phyloP scores from a whole-genome alignment of 2,888 invertebrate genomes.

The Cerastoderma edule region DNA sequence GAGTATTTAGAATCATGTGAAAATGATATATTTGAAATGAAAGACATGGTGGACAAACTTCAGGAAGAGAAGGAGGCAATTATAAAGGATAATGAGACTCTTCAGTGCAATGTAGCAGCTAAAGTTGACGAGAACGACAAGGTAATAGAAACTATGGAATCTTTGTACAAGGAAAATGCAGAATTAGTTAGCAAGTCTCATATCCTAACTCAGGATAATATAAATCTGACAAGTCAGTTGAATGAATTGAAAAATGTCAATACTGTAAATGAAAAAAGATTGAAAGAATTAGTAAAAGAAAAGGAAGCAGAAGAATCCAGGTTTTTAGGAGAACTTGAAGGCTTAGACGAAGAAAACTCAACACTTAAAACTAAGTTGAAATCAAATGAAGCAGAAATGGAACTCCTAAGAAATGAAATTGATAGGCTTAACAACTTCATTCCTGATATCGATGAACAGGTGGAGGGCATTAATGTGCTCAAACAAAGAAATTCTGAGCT shows the following conservation, averaged over 20 bases:
- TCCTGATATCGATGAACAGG: conserved; percentile 49
- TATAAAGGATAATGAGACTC: conserved; percentile 53
- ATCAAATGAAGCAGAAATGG: conserved; percentile 47
- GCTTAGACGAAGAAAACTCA: conserved; percentile 47
- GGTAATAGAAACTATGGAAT: conserved; percentile 39
- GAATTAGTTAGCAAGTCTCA: conserved; percentile 29
- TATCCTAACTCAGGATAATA: conserved; percentile 20
- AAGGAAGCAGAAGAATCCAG: conserved; percentile 30
- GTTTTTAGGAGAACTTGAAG: conserved; percentile 51
- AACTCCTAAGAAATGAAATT: conserved; percentile 47
- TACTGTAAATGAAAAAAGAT: conserved; percentile 36
- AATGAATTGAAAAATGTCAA: neutral
- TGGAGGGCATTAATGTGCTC: conserved; percentile 36
- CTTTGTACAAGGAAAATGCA: conserved; percentile 49
- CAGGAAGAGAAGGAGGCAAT: conserved; percentile 53
- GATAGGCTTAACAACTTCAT: conserved; percentile 44
- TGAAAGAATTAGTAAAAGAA: conserved; percentile 40
- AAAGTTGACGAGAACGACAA: conserved; percentile 48
- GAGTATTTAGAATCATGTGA: conserved; percentile 56
- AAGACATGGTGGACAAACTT: conserved; percentile 50
- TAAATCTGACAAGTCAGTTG: neutral
- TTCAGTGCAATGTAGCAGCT: conserved; percentile 37
- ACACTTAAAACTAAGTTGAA: conserved; percentile 53
- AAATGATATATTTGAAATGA: conserved; percentile 57
- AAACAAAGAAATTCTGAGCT: conserved; percentile 52